A percentile compares a stretch with the other conserved stretches of the same genome.
Evolutionary conservation across 1,140 invertebrate genomes (phyloP).

Genomic region (Temnothorax nylanderi): DNA sequence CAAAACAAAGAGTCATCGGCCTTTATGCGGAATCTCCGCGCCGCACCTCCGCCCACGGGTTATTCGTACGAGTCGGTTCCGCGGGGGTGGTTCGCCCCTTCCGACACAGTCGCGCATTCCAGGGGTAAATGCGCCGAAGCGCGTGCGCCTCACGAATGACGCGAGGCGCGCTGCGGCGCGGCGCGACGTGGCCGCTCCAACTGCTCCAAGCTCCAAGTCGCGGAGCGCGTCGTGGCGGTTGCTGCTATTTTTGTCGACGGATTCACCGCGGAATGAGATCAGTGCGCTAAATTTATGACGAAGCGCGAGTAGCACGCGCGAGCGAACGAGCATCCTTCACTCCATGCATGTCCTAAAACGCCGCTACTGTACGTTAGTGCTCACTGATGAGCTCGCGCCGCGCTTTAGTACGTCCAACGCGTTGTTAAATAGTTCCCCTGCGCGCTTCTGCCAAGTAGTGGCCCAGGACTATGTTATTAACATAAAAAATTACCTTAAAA

Average conservation of each 20-base stretch:
- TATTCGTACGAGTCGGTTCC: constrained; percentile 10
- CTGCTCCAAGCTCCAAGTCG: background rate
- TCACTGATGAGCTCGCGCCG: constrained; percentile 35
- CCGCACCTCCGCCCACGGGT: constrained; percentile 43
- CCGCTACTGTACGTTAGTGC: constrained; percentile 21
- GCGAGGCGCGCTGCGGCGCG: constrained; percentile 37
- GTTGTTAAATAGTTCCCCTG: constrained; percentile 20
- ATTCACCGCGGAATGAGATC: constrained; percentile 54
- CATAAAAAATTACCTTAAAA: too few species aligned
- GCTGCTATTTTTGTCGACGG: constrained; percentile 75
- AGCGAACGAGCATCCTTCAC: constrained; percentile 15
- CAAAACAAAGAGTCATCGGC: constrained; percentile 65
- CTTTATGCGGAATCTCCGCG: constrained; percentile 46
- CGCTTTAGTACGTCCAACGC: constrained; percentile 33
- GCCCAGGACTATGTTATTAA: background rate
- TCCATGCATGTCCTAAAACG: background rate
- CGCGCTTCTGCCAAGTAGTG: background rate
- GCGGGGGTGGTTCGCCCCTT: constrained; percentile 13
- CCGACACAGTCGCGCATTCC: constrained; percentile 42
- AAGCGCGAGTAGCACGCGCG: constrained; percentile 16
- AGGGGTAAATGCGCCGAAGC: constrained; percentile 54
- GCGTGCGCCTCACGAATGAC: constrained; percentile 36
- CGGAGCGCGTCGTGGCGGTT: constrained; percentile 16
- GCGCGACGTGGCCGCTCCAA: background rate
- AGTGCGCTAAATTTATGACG: constrained; percentile 69